Base-by-base conservation (phyloP, 2,113 vertebrate species). In the Kryptolebias marmoratus region DNA sequence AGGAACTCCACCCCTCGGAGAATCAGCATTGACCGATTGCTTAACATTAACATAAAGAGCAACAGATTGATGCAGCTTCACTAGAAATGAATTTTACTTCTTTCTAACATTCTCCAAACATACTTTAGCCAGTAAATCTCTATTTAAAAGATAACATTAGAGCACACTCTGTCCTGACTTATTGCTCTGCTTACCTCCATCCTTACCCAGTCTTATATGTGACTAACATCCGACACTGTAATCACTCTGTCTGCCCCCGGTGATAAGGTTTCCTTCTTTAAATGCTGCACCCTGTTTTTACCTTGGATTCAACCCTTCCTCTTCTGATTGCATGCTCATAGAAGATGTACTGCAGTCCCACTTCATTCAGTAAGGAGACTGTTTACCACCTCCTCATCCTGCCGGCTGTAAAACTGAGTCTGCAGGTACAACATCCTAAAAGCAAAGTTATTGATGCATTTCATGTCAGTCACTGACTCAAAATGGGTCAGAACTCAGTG, bases 61-160 rank as follows among this genome's bases (percentile, higher is more conserved):
- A 75, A 63, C 52, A 79, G 74, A 81, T 64, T 73, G 63, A 65
- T 11, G 64, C 45, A 12, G 65, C 57, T 7, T 55, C 9, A 54
- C 63, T 64, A 8, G 31, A 58, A 68, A 18, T 9, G 31, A 45
- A 28, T 7, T 12, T 45, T 60, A 31, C 47, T 1, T 14, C 22
- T 5, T 15, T 16, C 31, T 32, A 1, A 42, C 28, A 30, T 13
- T n/a, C 42, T 62, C 22, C 22, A 10, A 44, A 57, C 18, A 44
- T 2, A 18, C 2, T 55, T 54, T 5, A 48, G 42, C 32, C 44
- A 9, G 48, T 11, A 14, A 39, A 44, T 2, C 54, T 32, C n/a
- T 12, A 13, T 56, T 54, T 22, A 12, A 63, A 59, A 36, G 27
- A 48, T 55, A 36, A 60, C 56, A 68, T 68, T 49, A 61, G 11